These are phyloP conservation scores for Ormyrus pomaceus DNA, from an alignment of 2,888 invertebrate species.

Conservation along the genomic window DNA sequence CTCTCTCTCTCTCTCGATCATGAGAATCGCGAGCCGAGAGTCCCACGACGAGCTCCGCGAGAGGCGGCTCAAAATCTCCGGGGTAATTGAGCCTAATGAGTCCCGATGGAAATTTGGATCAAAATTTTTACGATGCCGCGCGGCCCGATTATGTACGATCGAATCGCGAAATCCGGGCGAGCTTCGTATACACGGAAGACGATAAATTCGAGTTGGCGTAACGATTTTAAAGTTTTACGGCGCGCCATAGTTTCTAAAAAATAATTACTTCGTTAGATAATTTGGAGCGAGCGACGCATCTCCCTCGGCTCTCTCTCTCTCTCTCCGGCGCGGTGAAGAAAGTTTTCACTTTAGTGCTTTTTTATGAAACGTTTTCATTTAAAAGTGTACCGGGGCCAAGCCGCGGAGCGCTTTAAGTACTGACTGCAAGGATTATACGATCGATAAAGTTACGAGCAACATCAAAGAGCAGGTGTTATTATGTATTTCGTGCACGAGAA, in stretches of 20 bases:
- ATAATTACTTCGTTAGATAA: constrained; percentile 28
- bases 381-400: background rate
- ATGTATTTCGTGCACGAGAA: no score
- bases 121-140: background rate
- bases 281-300: constrained; percentile 6
- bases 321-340: background rate
- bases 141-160: background rate
- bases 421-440: background rate
- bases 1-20: constrained; percentile 35
- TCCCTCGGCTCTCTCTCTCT: background rate
- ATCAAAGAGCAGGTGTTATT: background rate
- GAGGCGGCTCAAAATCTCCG: background rate
- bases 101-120: background rate
- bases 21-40: constrained; percentile 15
- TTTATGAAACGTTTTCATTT: constrained; percentile 30
- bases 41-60: background rate
- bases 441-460: constrained; percentile 1
- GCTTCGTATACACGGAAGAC: background rate
- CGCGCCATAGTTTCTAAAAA: background rate
- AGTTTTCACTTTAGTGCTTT: constrained; percentile 32
- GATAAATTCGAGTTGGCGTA: background rate
- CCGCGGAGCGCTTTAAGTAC: background rate
- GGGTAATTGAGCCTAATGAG: background rate
- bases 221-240: background rate
- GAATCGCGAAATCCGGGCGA: background rate